phyloP scores from a whole-genome alignment of 1,140 invertebrate genomes.

The Epicauta chinensis region DNA sequence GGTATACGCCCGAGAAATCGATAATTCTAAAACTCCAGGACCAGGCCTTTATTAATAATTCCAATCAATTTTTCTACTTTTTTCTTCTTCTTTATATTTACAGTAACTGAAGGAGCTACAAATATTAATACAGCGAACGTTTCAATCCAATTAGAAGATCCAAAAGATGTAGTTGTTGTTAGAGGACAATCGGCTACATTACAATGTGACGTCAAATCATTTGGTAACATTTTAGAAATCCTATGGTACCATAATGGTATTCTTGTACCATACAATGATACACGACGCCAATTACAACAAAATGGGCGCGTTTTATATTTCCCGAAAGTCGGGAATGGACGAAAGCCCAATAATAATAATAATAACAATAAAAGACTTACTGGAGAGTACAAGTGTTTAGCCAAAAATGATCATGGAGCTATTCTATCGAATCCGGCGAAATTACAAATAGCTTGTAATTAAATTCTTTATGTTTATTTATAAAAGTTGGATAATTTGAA shows the following conservation, averaged over 20 bases:
- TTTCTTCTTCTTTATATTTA: slow-evolving; percentile 4
- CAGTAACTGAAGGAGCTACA: slow-evolving; percentile 15
- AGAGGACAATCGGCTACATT: slow-evolving; percentile 29
- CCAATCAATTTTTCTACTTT: neutral
- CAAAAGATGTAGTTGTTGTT: slow-evolving; percentile 29
- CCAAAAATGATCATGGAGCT: slow-evolving; percentile 28
- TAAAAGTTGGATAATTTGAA: no score
- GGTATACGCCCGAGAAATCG: no score
- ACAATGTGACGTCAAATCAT: slow-evolving; percentile 25
- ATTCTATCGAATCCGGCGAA: slow-evolving; percentile 31
- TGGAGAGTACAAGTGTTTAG: slow-evolving; percentile 34
- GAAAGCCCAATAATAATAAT: slow-evolving; percentile 15
- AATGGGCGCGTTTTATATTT: slow-evolving; percentile 26
- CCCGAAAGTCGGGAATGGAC: slow-evolving; percentile 22
- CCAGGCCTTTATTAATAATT: neutral
- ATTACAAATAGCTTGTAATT: slow-evolving; percentile 36
- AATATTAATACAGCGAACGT: slow-evolving; percentile 14
- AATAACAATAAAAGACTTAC: slow-evolving; percentile 4
- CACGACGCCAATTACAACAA: slow-evolving; percentile 18
- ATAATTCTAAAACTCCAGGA: neutral
- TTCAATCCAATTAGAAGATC: slow-evolving; percentile 28
- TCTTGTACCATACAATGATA: slow-evolving; percentile 24
- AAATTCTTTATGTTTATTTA: neutral
- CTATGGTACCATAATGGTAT: slow-evolving; percentile 29
- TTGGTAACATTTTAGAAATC: slow-evolving; percentile 10